These are phyloP conservation scores for Heliconius cydno DNA, from an alignment of 2,888 invertebrate species.

Conservation along the genomic window DNA sequence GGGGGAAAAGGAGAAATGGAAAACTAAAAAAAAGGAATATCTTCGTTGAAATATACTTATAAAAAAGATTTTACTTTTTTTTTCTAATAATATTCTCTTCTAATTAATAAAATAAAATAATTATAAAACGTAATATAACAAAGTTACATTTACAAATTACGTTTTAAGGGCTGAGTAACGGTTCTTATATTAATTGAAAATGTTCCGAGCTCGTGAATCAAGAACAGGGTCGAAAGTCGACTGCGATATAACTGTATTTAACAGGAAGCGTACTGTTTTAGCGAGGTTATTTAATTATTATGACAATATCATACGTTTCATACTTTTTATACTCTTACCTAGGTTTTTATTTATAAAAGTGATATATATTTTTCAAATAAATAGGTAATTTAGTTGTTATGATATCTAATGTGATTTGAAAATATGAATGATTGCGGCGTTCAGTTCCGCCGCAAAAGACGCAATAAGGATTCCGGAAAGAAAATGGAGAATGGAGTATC, in stretches of 20 bases:
- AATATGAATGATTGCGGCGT: too few species aligned
- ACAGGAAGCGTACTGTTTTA: not conserved
- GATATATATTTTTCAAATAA: not conserved
- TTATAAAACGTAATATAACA: not conserved
- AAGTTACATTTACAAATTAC: conserved; percentile 22
- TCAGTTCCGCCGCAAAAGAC: too few species aligned
- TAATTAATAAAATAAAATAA: too few species aligned
- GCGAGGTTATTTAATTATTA: conserved; percentile 14
- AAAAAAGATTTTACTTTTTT: not conserved
- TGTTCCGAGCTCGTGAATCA: conserved; percentile 42
- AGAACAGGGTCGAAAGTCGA: conserved; percentile 34
- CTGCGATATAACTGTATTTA: conserved; percentile 28
- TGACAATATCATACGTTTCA: conserved; percentile 6
- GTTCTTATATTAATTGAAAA: conserved; percentile 36
- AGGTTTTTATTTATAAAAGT: too few species aligned
- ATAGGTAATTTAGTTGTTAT: not conserved
- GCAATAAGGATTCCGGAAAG: too few species aligned
- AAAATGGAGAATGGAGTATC: not conserved
- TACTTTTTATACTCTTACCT: not conserved
- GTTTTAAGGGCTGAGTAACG: conserved; percentile 39
- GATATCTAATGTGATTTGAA: not conserved
- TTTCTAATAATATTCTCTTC: not conserved
- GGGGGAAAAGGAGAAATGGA: too few species aligned
- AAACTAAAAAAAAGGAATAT: too few species aligned
- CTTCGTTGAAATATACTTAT: not conserved